Evolutionary conservation across 1,140 invertebrate genomes (phyloP).

Genomic region (Pinna nobilis): DNA sequence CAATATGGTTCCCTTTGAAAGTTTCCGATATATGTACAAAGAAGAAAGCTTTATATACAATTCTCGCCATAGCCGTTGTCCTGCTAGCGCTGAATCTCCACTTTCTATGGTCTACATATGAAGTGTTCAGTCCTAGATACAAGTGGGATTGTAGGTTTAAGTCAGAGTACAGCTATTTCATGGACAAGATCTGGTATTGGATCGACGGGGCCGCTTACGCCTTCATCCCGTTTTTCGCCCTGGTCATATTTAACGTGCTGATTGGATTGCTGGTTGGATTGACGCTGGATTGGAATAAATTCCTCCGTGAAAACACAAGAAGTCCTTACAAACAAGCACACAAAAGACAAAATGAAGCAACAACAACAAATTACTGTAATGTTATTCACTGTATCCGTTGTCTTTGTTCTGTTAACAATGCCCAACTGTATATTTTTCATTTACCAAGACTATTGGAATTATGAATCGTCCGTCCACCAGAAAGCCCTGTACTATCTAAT

Average conservation of each 20-base stretch:
- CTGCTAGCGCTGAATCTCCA: conserved; percentile 47
- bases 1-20: conserved; percentile 63
- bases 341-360: conserved; percentile 46
- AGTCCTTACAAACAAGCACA: conserved; percentile 38
- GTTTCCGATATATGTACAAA: conserved; percentile 53
- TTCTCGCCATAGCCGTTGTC: conserved; percentile 43
- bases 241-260: conserved; percentile 53
- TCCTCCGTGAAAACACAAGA: conserved; percentile 48
- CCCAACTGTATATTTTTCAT: conserved; percentile 64
- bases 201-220: conserved; percentile 53
- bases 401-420: conserved; percentile 57
- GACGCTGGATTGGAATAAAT: conserved; percentile 45
- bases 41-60: conserved; percentile 16
- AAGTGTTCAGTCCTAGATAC: conserved; percentile 20
- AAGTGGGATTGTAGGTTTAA: conserved; percentile 42
- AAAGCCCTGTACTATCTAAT: conserved; percentile 41
- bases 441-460: conserved; percentile 42
- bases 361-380: conserved; percentile 62
- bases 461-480: conserved; percentile 5
- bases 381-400: conserved; percentile 58
- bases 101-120: conserved; percentile 39
- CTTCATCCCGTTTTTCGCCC: conserved; percentile 51
- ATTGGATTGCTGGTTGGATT: too few species aligned
- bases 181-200: conserved; percentile 52
- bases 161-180: conserved; percentile 32